Base-by-base conservation (phyloP, 2,888 invertebrate genomes). In the Choristoneura rosaceana region DNA sequence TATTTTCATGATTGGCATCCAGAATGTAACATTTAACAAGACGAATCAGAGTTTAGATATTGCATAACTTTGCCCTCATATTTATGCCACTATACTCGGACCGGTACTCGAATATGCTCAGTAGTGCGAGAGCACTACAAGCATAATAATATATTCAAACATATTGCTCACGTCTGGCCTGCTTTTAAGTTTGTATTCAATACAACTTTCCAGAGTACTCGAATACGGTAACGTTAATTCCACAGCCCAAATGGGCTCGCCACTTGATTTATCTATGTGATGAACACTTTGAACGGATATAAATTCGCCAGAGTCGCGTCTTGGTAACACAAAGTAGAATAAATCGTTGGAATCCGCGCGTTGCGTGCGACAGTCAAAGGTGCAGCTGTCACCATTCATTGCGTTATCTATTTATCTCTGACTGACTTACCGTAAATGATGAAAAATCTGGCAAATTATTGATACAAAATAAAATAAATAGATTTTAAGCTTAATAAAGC, bases 251-350 rank as follows among this genome's bases (percentile, higher is more conserved):
- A 71, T 71, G 66, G 70, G 70, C 70, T 74, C 70, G 70, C 62
- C 70, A n/a, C 70, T 74, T 70, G 69, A 66, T 70, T 70, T 73
- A 69, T 67, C 59, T 71, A 67, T 66, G 74, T 71, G 74, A 71
- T 73, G 66, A 75, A 71, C 63, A 71, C 70, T 75, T 74, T 65
- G 70, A 70, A 78, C 79, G 77, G 76, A 74, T 79, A 82, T 82
- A 84, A 82, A 84, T 82, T 81, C 77, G 74, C 66, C 74, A 75
- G 75, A 80, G 80, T 82, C 81, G 79, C 82, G 82, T 79, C 80
- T 80, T 75, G 78, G 81, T 88, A 85, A 85, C 84, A 81, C 82
- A 85, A 85, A 89, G 86, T 88, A 85, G 87, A 86, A 89, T 88
- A 88, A 89, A 89, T 88, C 84, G 88, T 84, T 77, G 78, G 78